phyloP scores from a whole-genome alignment of 2,113 vertebrate genomes.

The Leucoraja erinaceus region DNA sequence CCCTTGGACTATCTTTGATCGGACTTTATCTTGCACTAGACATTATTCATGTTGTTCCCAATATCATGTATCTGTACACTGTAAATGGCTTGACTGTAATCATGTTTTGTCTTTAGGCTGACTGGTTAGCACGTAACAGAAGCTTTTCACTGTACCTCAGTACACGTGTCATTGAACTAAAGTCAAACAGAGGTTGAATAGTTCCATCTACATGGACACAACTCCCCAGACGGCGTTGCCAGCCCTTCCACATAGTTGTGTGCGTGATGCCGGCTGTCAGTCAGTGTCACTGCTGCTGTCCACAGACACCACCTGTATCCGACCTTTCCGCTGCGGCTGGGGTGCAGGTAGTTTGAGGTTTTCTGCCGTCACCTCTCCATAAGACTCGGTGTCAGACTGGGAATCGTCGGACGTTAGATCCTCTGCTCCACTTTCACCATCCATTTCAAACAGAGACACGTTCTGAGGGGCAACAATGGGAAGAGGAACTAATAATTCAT shows the following conservation, averaged over 20 bases:
- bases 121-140: no score
- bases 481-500: not conserved
- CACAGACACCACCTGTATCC: conserved; percentile 67
- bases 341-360: conserved; percentile 71
- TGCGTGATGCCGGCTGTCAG: not conserved
- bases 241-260: not conserved
- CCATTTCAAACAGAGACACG: conserved; percentile 76
- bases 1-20: no score
- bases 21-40: no score
- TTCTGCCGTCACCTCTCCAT: conserved; percentile 59
- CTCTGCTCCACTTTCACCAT: conserved; percentile 52
- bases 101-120: no score
- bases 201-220: not conserved
- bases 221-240: not conserved
- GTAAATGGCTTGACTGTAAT: no score
- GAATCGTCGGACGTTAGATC: conserved; percentile 48
- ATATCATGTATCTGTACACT: no score
- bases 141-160: no score
- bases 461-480: conserved; percentile 57
- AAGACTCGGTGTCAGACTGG: conserved; percentile 51
- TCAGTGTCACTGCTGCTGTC: not conserved
- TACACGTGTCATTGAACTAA: no score
- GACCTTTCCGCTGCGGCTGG: conserved; percentile 54
- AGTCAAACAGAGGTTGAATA: no score
- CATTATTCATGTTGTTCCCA: no score